Conservation (phyloP, 2,113 vertebrate species). For the Onychorhynchus coronatus region DNA sequence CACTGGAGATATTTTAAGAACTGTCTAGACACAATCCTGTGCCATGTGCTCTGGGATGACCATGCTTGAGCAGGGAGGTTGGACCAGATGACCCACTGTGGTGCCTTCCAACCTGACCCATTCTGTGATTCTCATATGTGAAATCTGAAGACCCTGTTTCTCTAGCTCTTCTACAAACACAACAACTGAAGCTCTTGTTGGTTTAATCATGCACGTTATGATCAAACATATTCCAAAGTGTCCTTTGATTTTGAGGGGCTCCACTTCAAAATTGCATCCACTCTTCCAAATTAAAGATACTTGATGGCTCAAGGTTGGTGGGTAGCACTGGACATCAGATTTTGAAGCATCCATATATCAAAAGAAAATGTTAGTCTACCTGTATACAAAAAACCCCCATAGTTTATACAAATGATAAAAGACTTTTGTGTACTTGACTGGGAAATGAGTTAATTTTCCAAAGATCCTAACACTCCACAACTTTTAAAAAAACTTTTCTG, state of each 20-base stretch:
- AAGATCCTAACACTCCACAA: not conserved
- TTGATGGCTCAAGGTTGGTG: not conserved
- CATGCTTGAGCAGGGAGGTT: not conserved
- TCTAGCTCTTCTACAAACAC: not conserved
- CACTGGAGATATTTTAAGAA: accelerated
- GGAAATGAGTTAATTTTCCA: not conserved
- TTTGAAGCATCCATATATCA: not conserved
- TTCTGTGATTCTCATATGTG: not conserved
- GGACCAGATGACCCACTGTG: not conserved
- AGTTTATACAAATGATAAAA: not conserved
- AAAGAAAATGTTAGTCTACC: not conserved
- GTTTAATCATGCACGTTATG: not conserved
- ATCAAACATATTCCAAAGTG: not conserved
- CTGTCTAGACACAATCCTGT: accelerated
- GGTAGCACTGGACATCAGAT: not conserved
- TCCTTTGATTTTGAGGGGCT: not conserved
- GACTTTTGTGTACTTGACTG: not conserved
- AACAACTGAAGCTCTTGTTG: not conserved
- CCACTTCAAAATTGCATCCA: not conserved
- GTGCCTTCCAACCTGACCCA: not conserved
- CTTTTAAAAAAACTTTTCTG: not conserved
- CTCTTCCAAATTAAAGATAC: not conserved
- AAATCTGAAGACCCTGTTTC: not conserved
- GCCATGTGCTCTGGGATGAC: not conserved
- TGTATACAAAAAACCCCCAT: not conserved